Percentiles rank a stretch among this genome's conserved stretches.
phyloP scores from a whole-genome alignment of 2,797 vertebrate species.

The Anabacerthia variegaticeps region DNA sequence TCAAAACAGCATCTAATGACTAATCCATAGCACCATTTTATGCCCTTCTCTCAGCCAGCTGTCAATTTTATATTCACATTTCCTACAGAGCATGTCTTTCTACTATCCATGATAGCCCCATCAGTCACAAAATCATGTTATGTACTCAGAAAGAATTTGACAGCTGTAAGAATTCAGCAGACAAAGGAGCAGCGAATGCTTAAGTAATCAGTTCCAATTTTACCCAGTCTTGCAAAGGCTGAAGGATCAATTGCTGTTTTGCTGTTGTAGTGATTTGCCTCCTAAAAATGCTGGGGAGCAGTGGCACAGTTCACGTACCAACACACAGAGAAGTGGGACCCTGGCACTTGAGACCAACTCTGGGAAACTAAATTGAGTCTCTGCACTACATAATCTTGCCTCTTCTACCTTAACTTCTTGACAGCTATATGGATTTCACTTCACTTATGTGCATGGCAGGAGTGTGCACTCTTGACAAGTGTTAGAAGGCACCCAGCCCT shows the following conservation, averaged over 20 bases:
- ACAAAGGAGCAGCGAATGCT: background rate
- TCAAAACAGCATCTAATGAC: background rate
- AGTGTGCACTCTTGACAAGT: background rate
- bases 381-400: background rate
- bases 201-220: background rate
- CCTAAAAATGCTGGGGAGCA: background rate
- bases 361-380: background rate
- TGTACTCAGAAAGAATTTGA: background rate
- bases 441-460: background rate
- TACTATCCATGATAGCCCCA: background rate
- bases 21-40: background rate
- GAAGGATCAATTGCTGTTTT: background rate
- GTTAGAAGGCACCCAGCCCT: background rate
- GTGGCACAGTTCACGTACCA: fast-evolving
- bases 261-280: background rate
- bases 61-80: conserved; percentile 9
- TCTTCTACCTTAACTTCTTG: background rate
- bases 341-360: background rate
- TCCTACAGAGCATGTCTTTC: background rate
- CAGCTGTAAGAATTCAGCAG: conserved; percentile 18
- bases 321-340: background rate
- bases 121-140: background rate
- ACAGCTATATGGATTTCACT: background rate
- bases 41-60: background rate
- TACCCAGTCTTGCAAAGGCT: background rate